These are phyloP conservation scores for Dinomys branickii DNA, from an alignment of 2,113 vertebrate genomes.

Conservation along the genomic window DNA sequence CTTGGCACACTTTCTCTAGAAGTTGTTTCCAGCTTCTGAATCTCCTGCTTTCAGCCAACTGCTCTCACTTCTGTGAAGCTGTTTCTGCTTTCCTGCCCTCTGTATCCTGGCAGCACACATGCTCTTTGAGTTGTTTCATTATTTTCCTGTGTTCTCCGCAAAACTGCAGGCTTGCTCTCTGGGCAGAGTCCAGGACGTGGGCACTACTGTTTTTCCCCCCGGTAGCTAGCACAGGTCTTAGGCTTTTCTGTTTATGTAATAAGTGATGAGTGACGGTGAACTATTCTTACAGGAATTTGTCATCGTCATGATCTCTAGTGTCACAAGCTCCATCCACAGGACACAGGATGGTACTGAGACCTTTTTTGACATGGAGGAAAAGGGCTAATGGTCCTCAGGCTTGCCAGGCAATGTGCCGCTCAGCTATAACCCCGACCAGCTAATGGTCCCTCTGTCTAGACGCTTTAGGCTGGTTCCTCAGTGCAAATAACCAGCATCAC, in stretches of 20 bases:
- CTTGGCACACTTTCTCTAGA: background rate
- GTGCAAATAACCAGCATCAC: background rate
- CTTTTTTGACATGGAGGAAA: too few species aligned
- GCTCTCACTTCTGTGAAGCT: background rate
- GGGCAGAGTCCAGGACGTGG: background rate
- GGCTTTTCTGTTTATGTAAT: background rate
- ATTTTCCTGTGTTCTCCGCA: background rate
- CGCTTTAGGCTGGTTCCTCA: background rate
- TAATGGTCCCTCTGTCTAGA: background rate
- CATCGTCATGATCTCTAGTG: background rate
- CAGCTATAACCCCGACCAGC: too few species aligned
- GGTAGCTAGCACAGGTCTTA: background rate
- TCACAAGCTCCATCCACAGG: background rate
- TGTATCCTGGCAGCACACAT: background rate
- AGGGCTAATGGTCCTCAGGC: background rate
- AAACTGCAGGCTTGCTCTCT: background rate
- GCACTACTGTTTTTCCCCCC: fast-evolving
- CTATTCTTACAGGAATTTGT: background rate
- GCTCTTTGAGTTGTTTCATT: background rate
- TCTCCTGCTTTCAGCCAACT: background rate
- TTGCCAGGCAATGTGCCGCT: too few species aligned
- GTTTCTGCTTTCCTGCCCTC: background rate
- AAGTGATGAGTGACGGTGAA: background rate
- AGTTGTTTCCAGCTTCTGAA: background rate
- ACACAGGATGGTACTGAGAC: background rate